These are phyloP conservation scores for Drepana arcuata DNA, from an alignment of 1,140 invertebrate species.

Conservation along the genomic window DNA sequence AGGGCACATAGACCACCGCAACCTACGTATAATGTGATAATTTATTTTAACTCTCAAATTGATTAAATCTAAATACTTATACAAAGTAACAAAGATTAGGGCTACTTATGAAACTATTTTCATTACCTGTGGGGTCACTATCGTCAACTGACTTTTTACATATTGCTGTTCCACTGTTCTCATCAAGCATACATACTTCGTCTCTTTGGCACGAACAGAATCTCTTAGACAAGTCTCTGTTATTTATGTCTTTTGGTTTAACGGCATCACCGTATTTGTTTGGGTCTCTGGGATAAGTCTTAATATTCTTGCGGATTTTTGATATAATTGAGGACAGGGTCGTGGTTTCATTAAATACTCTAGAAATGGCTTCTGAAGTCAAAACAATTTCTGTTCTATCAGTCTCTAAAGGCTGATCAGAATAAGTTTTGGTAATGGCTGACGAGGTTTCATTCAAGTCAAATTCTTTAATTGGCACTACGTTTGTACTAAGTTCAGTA, in stretches of 20 bases:
- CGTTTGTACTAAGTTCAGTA: constrained; percentile 47
- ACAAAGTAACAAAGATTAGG: no score
- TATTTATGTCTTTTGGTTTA: constrained; percentile 42
- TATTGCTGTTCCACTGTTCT: constrained; percentile 74
- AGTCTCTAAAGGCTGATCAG: constrained; percentile 19
- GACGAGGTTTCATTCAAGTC: constrained; percentile 40
- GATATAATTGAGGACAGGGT: no score
- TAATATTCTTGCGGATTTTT: constrained; percentile 59
- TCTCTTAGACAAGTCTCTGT: constrained; percentile 42
- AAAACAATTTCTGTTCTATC: no score
- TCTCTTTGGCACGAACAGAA: constrained; percentile 66
- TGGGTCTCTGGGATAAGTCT: constrained; percentile 44
- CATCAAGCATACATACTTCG: constrained; percentile 78
- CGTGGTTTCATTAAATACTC: no score
- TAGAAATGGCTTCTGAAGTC: background rate
- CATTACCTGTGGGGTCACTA: constrained; percentile 78
- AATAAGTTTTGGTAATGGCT: constrained; percentile 29
- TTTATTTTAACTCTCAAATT: no score
- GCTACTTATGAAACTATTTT: no score
- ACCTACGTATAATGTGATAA: no score
- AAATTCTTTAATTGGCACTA: constrained; percentile 51
- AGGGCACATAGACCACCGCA: constrained; percentile 82
- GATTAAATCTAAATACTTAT: no score
- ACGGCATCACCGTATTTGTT: constrained; percentile 24
- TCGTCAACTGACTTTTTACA: constrained; percentile 75